A percentile compares a stretch with the other conserved stretches of the same genome.
phyloP scores from a whole-genome alignment of 2,888 invertebrate species.

The Agrotis puta region DNA sequence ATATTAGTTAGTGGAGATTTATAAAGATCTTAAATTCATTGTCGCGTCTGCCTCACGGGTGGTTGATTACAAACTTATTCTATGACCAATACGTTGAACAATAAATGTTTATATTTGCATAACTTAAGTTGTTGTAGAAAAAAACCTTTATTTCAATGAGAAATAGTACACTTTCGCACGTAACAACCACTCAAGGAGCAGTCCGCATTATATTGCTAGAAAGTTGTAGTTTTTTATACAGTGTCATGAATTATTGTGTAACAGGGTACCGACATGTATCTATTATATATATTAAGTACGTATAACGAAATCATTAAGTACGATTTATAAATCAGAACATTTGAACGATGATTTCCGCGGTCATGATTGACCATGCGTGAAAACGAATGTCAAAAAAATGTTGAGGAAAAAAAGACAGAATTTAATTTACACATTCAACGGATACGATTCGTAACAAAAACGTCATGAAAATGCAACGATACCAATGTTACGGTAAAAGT shows the following conservation, averaged over 20 bases:
- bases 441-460: conserved; percentile 31
- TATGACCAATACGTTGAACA: conserved; percentile 4
- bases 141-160: conserved; percentile 15
- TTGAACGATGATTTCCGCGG: conserved; percentile 48
- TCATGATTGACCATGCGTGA: conserved; percentile 41
- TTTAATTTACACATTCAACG: conserved; percentile 35
- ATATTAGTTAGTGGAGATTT: conserved; percentile 50
- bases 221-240: conserved; percentile 78
- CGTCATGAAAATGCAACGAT: conserved; percentile 27
- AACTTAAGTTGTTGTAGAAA: conserved; percentile 14
- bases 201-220: conserved; percentile 68
- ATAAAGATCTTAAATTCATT: conserved; percentile 59
- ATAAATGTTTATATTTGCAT: conserved; percentile 16
- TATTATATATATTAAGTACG: conserved; percentile 52
- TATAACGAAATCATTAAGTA: conserved; percentile 49
- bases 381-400: conserved; percentile 47
- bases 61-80: conserved; percentile 18
- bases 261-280: conserved; percentile 77
- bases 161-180: conserved; percentile 45
- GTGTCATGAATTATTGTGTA: conserved; percentile 71
- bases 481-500: conserved; percentile 31
- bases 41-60: conserved; percentile 30
- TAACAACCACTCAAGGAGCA: conserved; percentile 45
- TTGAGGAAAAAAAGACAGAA: conserved; percentile 20
- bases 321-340: conserved; percentile 35